Evolutionary conservation across 2,888 invertebrate species (phyloP), one percentile per base, ranked within the genome.

Genomic region (Pterostichus madidus): DNA sequence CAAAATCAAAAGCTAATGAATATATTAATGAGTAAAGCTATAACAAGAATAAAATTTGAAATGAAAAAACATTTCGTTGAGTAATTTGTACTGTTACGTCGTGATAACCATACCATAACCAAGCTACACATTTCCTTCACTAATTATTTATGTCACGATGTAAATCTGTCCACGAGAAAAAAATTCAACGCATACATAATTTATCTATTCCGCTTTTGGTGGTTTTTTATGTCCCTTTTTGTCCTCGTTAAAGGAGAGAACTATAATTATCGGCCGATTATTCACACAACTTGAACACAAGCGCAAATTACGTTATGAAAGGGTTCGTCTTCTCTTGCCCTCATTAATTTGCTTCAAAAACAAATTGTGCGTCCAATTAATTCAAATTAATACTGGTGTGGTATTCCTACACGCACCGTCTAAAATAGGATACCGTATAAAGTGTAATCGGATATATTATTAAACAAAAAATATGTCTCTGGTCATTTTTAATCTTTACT

Each of bases 291-390:
- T 59, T 59, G 59, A 8, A 31, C 59, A 59, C 59, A 31, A 49
- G 59, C 59, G 59, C 59, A 24, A 59, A 59, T 59, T 59, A 31
- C 59, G 49, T 49, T 49, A 49, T 49, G 59, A 64, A 64, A 64
- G 64, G 64, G 39, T 64, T 64, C 64, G 35, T 64, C 64, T 64
- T 64, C 56, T 56, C 39, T 5, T 64, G 64, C 64, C 39, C 64
- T 64, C 64, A 64, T 64, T 64, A 64, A 35, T 32, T 64, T 64
- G 39, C 64, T 39, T 15, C 64, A 39, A 64, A 64, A 64, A 64
- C 64, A 64, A 64, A 64, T 64, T 64, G 64, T 64, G 64, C 64
- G 64, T 64, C 64, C 64, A 64, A 64, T 64, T 64, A 64, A 64
- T 64, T 64, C 64, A 64, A 64, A 64, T 64, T 64, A 64, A 64